These are phyloP conservation scores for Agriotes lineatus DNA, from an alignment of 2,888 invertebrate species.

Conservation along the genomic window DNA sequence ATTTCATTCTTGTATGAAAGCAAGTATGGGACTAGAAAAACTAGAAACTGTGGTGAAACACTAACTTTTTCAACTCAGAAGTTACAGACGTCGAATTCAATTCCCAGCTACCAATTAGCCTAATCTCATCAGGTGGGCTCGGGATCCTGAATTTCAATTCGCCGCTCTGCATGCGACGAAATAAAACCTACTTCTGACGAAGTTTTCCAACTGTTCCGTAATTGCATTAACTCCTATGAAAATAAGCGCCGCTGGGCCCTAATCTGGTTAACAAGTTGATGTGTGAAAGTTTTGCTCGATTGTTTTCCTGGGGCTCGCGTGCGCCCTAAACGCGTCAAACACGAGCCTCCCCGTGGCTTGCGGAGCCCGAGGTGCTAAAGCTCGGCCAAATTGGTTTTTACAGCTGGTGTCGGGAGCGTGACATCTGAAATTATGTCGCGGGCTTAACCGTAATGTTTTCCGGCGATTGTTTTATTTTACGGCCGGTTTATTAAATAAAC, in stretches of 20 bases:
- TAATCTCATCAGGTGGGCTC: background rate
- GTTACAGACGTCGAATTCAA: background rate
- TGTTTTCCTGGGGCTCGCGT: background rate
- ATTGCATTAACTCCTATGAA: background rate
- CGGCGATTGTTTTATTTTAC: no score
- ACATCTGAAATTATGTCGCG: background rate
- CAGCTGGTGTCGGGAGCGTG: background rate
- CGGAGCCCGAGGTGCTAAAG: background rate
- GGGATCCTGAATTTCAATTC: background rate
- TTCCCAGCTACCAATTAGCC: background rate
- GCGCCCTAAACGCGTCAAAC: background rate
- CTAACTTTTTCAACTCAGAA: no score
- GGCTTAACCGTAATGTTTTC: background rate
- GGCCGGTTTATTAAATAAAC: no score
- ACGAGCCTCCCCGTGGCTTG: background rate
- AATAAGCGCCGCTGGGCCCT: background rate
- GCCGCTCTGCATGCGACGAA: background rate
- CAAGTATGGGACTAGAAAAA: no score
- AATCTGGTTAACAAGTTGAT: slow-evolving; percentile 16
- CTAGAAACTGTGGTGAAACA: no score
- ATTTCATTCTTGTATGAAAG: no score
- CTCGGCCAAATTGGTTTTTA: slow-evolving; percentile 1
- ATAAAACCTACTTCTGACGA: background rate
- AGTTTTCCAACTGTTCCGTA: background rate
- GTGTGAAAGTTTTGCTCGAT: slow-evolving; percentile 5